A percentile compares a stretch with the other conserved stretches of the same genome.
phyloP scores from a whole-genome alignment of 2,113 vertebrate genomes.

The Myrmecobius fasciatus region DNA sequence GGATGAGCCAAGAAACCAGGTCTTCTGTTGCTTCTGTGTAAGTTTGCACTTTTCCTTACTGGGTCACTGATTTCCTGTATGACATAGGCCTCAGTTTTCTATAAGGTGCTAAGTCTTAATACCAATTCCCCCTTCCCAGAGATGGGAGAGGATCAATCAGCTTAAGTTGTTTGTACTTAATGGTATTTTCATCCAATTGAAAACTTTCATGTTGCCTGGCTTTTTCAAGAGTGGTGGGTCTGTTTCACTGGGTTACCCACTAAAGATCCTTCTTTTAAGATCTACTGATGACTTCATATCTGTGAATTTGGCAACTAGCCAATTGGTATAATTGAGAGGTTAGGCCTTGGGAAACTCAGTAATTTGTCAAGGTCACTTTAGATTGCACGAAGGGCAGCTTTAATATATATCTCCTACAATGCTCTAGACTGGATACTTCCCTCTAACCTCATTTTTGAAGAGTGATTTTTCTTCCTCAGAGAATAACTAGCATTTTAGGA shows the following conservation, averaged over 20 bases:
- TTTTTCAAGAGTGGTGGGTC: neutral
- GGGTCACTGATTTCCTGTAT: neutral
- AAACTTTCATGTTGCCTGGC: neutral
- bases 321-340: neutral
- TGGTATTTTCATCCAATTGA: neutral
- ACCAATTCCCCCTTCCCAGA: conserved; percentile 1
- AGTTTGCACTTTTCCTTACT: neutral
- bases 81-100: conserved; percentile 41
- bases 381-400: neutral
- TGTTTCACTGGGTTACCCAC: neutral
- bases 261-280: neutral
- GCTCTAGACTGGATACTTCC: neutral
- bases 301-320: neutral
- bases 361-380: neutral
- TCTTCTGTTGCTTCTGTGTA: conserved; percentile 32
- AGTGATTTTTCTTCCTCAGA: conserved; percentile 7
- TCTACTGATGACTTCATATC: neutral
- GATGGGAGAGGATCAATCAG: conserved; percentile 40
- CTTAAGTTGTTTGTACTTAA: neutral
- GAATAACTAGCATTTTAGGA: neutral
- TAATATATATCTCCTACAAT: neutral
- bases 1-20: neutral
- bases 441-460: neutral
- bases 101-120: conserved; percentile 1
- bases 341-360: neutral